A percentile compares a stretch with the other conserved stretches of the same genome.
Evolutionary conservation across 2,113 vertebrate species (phyloP).

Genomic region (Salvelinus sp.): DNA sequence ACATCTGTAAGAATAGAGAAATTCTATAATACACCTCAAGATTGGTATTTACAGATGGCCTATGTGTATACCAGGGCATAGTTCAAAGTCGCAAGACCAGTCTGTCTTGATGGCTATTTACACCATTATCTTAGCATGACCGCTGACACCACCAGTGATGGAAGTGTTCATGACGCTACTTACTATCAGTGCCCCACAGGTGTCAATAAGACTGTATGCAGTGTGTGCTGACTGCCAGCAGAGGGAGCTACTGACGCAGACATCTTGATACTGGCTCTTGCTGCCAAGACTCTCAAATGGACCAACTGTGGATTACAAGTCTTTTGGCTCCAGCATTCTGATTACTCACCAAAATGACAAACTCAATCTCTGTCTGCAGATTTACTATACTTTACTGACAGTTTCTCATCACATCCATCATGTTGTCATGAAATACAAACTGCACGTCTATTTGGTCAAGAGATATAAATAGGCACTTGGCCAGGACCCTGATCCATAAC

Average conservation of each 20-base stretch:
- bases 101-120: neutral
- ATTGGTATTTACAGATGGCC: conserved; percentile 14
- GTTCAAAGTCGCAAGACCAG: too few species aligned
- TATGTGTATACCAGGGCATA: neutral
- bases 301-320: conserved; percentile 43
- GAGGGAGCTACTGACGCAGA: conserved; percentile 27
- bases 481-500: too few species aligned
- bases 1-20: neutral
- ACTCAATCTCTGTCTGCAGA: conserved; percentile 16
- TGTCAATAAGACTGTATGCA: conserved; percentile 1
- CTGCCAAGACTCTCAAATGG: conserved; percentile 23
- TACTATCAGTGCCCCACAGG: neutral
- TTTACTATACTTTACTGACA: conserved; percentile 33
- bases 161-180: neutral
- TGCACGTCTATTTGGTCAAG: neutral
- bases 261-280: conserved; percentile 21
- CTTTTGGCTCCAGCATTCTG: conserved; percentile 17
- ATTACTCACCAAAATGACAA: conserved; percentile 32
- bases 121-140: neutral
- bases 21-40: conserved; percentile 5
- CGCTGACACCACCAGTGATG: neutral
- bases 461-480: neutral
- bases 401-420: conserved; percentile 37
- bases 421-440: neutral
- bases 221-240: neutral